A percentile compares a stretch with the other conserved stretches of the same genome.
Conservation (phyloP, 2,113 vertebrate species). For the Phocoena phocoena region DNA sequence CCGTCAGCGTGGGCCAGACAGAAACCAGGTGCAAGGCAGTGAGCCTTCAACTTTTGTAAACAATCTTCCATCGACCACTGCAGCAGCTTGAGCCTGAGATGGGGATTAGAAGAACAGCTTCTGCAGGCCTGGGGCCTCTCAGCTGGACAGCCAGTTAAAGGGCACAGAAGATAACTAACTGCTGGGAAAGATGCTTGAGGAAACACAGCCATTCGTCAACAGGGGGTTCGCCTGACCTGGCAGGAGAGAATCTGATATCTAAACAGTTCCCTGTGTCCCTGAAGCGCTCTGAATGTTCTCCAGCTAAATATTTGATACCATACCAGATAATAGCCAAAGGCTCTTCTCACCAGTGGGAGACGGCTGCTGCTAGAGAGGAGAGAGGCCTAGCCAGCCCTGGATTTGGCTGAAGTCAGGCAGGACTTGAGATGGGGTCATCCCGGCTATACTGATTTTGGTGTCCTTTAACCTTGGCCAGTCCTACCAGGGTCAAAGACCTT, state of each 20-base stretch:
- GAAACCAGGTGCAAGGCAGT: conserved; percentile 83
- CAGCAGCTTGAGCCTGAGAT: conserved; percentile 71
- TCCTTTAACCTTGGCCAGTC: background rate
- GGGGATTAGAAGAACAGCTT: conserved; percentile 77
- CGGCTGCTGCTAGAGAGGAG: background rate
- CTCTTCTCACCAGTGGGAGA: conserved; percentile 2
- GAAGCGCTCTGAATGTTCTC: conserved; percentile 74
- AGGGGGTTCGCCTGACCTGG: conserved; percentile 78
- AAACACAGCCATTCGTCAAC: conserved; percentile 80
- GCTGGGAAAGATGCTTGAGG: conserved; percentile 78
- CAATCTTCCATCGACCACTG: conserved; percentile 74
- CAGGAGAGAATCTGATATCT: conserved; percentile 84
- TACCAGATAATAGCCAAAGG: conserved; percentile 57
- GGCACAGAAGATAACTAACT: conserved; percentile 78
- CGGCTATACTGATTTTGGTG: background rate
- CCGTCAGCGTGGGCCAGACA: conserved; percentile 81
- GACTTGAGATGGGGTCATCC: background rate
- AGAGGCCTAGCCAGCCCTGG: background rate
- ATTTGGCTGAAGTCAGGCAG: background rate
- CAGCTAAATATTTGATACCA: conserved; percentile 81
- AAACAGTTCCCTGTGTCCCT: conserved; percentile 77
- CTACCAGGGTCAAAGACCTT: background rate
- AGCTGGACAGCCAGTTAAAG: conserved; percentile 80
- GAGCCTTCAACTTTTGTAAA: conserved; percentile 83
- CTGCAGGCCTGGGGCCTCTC: conserved; percentile 79